phyloP scores from a whole-genome alignment of 2,113 vertebrate species.

The Speoplatyrhinus poulsoni region DNA sequence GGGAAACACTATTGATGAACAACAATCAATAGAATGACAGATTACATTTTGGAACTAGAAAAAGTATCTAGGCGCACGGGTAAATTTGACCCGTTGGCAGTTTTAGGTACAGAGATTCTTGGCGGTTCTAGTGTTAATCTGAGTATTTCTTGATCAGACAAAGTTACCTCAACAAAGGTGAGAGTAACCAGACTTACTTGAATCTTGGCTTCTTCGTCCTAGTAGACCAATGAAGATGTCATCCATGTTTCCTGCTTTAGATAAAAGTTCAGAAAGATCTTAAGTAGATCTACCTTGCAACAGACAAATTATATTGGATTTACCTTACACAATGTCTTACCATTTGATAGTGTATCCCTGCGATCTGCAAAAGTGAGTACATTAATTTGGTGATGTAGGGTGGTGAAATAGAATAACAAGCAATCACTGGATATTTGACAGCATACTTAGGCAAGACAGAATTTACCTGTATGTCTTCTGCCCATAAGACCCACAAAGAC shows the following conservation, averaged over 20 bases:
- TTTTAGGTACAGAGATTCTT: too few species aligned
- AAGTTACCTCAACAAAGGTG: too few species aligned
- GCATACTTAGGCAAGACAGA: neutral
- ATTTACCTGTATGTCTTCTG: slow-evolving; percentile 73
- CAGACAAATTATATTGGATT: neutral
- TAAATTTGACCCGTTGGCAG: too few species aligned
- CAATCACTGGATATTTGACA: neutral
- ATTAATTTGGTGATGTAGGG: neutral
- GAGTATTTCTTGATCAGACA: too few species aligned
- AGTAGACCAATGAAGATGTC: slow-evolving; percentile 82
- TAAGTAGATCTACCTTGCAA: neutral
- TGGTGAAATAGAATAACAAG: neutral
- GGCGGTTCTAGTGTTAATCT: too few species aligned
- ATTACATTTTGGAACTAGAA: too few species aligned
- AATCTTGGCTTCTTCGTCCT: slow-evolving; percentile 68
- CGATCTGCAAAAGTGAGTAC: neutral
- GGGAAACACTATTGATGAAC: too few species aligned
- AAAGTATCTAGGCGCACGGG: too few species aligned
- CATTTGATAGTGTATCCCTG: neutral
- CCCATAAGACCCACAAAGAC: slow-evolving; percentile 79
- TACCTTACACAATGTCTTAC: neutral
- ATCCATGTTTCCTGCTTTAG: slow-evolving; percentile 76
- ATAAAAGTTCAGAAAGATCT: neutral
- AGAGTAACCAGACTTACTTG: slow-evolving; percentile 58
- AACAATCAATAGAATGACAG: too few species aligned